phyloP scores from a whole-genome alignment of 2,113 vertebrate species.

The Gadus macrocephalus region DNA sequence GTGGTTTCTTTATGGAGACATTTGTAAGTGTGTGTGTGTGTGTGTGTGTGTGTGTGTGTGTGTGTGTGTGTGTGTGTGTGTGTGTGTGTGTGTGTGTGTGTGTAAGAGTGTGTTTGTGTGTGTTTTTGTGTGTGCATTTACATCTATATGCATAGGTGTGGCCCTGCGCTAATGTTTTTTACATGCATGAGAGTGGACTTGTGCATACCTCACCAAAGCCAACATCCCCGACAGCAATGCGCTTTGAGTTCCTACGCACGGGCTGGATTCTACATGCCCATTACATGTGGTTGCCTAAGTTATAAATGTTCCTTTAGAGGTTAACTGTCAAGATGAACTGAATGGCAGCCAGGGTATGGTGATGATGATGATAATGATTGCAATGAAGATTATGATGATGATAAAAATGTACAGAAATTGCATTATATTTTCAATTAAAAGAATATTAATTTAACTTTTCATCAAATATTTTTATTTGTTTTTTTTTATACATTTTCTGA shows the following conservation, averaged over 20 bases:
- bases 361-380: constrained; percentile 46
- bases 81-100: constrained; percentile 18
- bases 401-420: constrained; percentile 66
- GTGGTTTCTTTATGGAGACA: not conserved
- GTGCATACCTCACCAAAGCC: constrained; percentile 15
- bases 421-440: constrained; percentile 68
- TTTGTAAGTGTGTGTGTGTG: constrained; percentile 32
- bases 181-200: not conserved
- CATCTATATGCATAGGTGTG: constrained; percentile 11
- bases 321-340: constrained; percentile 31
- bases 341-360: constrained; percentile 45
- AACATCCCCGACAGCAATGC: not conserved
- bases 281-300: constrained; percentile 4
- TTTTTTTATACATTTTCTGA: not conserved
- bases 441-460: constrained; percentile 14
- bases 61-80: constrained; percentile 34
- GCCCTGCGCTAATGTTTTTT: not conserved
- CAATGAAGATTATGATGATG: constrained; percentile 40
- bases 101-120: constrained; percentile 1
- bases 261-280: constrained; percentile 28
- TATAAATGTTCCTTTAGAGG: not conserved
- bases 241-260: constrained; percentile 25
- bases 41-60: constrained; percentile 24
- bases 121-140: constrained; percentile 5
- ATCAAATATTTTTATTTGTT: constrained; percentile 26